Evolutionary conservation across 2,113 vertebrate species (phyloP).

Genomic region (Danio rerio): GRCz12tu NC_133180.1:9683501-9684000

Average conservation of each 20-base stretch:
- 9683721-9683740: neutral
- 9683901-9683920: slow-evolving; percentile 66
- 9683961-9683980: slow-evolving; percentile 76
- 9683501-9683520: too few relatives aligned
- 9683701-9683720: neutral
- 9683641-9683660: too few relatives aligned
- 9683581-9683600: too few relatives aligned
- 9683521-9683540: too few relatives aligned
- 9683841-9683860: slow-evolving; percentile 75
- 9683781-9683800: slow-evolving; percentile 80
- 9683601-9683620: too few relatives aligned
- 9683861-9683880: slow-evolving; percentile 77
- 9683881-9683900: slow-evolving; percentile 50
- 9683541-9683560: too few relatives aligned
- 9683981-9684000: slow-evolving; percentile 66
- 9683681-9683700: too few relatives aligned
- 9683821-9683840: slow-evolving; percentile 85
- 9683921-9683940: slow-evolving; percentile 57
- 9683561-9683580: too few relatives aligned
- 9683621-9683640: too few relatives aligned
- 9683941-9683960: slow-evolving; percentile 75
- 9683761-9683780: slow-evolving; percentile 74
- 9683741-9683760: slow-evolving; percentile 11
- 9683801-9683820: slow-evolving; percentile 85
- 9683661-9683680: too few relatives aligned